Conservation (phyloP, 2,888 invertebrate species). For the Rapana venosa region DNA sequence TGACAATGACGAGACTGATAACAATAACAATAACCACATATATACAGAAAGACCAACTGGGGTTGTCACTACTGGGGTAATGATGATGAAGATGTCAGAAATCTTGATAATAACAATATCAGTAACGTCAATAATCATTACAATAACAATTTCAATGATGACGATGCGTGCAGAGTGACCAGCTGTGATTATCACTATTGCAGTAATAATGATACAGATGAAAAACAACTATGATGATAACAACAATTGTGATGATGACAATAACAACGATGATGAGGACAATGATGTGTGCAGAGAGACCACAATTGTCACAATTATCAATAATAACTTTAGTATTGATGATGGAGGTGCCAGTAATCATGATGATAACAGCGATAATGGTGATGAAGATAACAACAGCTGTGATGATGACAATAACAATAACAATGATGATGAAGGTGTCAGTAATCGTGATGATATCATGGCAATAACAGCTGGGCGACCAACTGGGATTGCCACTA, state of each 20-base stretch:
- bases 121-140: background rate
- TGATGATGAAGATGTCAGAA: background rate
- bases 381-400: background rate
- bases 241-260: background rate
- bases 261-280: background rate
- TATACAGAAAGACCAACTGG: background rate
- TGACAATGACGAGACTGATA: no score
- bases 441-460: background rate
- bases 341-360: background rate
- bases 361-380: background rate
- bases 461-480: no score
- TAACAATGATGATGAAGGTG: background rate
- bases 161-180: background rate
- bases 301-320: background rate
- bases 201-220: background rate
- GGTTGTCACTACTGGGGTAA: background rate
- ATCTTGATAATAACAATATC: background rate
- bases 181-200: no score
- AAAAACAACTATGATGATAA: background rate
- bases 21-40: background rate
- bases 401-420: background rate
- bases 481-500: no score
- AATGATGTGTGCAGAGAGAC: background rate
- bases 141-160: background rate
- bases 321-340: background rate